A percentile compares a stretch with the other conserved stretches of the same genome.
These are phyloP conservation scores for Bibio marci DNA, from an alignment of 2,888 invertebrate species.

Conservation along the genomic window DNA sequence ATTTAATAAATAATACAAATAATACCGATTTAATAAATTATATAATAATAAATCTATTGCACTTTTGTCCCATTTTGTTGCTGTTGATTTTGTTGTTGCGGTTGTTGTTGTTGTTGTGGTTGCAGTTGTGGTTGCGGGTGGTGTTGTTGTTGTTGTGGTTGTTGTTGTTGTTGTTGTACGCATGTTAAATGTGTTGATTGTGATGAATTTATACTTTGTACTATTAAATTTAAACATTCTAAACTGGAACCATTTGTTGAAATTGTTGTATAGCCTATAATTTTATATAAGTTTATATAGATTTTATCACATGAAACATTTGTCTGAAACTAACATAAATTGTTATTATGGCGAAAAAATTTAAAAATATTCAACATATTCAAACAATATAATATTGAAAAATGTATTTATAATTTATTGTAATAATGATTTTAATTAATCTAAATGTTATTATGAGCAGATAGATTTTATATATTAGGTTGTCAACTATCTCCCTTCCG, in stretches of 20 bases:
- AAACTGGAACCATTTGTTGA: slow-evolving; percentile 37
- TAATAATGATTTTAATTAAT: too few relatives aligned
- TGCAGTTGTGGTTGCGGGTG: too few relatives aligned
- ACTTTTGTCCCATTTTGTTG: slow-evolving; percentile 24
- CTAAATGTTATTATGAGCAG: too few relatives aligned
- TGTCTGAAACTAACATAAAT: not conserved
- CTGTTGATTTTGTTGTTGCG: slow-evolving; percentile 16
- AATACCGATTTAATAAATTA: too few relatives aligned
- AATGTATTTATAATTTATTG: too few relatives aligned
- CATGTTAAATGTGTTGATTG: slow-evolving; percentile 3
- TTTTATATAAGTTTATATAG: not conserved
- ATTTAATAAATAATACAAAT: too few relatives aligned
- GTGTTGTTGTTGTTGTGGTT: too few relatives aligned
- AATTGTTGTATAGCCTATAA: slow-evolving; percentile 28
- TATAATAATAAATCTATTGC: too few relatives aligned
- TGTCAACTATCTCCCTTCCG: too few relatives aligned
- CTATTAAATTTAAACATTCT: slow-evolving; percentile 52
- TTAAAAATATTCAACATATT: too few relatives aligned
- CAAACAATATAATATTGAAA: too few relatives aligned
- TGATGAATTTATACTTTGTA: slow-evolving; percentile 40
- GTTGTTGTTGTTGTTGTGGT: not conserved
- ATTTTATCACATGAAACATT: not conserved
- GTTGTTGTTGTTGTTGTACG: slow-evolving; percentile 3
- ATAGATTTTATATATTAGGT: too few relatives aligned
- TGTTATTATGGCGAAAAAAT: not conserved